A percentile compares a stretch with the other conserved stretches of the same genome.
Evolutionary conservation across 1,140 invertebrate genomes (phyloP).

Genomic region (Drosophila malerkotliana): DNA sequence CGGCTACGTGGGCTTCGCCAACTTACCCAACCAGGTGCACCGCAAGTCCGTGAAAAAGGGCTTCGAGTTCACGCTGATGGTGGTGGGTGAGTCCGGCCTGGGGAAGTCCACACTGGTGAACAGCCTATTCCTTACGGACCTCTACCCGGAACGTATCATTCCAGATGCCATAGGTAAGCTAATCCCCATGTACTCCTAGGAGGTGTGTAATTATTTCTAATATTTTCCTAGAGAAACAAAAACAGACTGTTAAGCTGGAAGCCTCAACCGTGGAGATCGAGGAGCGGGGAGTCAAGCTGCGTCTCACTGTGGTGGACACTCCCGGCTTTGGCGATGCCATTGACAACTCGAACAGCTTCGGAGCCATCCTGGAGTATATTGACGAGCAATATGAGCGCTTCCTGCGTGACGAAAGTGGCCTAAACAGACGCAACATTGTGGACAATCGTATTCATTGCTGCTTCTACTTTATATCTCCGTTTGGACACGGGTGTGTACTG

Average conservation of each 20-base stretch:
- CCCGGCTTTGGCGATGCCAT: conserved; percentile 99
- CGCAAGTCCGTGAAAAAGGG: conserved; percentile 98
- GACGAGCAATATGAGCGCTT: conserved; percentile 97
- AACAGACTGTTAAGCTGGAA: conserved; percentile 94
- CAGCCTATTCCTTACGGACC: conserved; percentile 98
- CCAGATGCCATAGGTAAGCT: conserved; percentile 92
- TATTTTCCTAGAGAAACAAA: conserved; percentile 90
- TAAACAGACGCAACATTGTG: conserved; percentile 95
- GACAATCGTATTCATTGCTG: conserved; percentile 98
- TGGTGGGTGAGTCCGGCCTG: conserved; percentile 97
- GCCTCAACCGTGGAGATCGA: conserved; percentile 97
- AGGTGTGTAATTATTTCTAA: background rate
- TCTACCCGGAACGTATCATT: conserved; percentile 94
- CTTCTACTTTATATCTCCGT: conserved; percentile 99
- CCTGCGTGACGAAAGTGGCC: conserved; percentile 94
- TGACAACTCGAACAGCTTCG: conserved; percentile 96
- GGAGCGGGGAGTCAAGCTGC: conserved; percentile 94
- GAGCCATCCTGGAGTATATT: conserved; percentile 96
- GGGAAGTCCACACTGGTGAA: conserved; percentile 99
- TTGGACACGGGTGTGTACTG: conserved; percentile 93
- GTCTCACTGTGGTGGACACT: conserved; percentile 97
- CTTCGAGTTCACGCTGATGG: conserved; percentile 99
- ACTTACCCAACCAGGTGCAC: conserved; percentile 97
- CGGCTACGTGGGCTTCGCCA: conserved; percentile 96
- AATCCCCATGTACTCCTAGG: background rate